Evolutionary conservation across 2,888 invertebrate genomes (phyloP).

Genomic region (Anthrax anthrax): DNA sequence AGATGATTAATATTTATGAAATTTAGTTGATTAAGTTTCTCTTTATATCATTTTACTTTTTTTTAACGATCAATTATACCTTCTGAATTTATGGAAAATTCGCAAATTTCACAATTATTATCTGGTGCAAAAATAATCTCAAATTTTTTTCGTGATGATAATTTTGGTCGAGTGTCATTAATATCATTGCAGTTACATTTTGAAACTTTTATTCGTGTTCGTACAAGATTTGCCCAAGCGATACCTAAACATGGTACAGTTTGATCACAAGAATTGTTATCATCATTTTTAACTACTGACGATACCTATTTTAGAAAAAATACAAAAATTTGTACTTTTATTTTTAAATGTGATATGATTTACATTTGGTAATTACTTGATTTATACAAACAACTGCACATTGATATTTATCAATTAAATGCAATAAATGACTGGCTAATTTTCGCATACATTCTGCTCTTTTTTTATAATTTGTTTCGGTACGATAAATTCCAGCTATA

Average conservation of each 20-base stretch:
- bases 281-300: constrained; percentile 18
- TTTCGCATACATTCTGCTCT: constrained; percentile 43
- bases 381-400: constrained; percentile 54
- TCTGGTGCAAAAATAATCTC: constrained; percentile 45
- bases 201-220: constrained; percentile 40
- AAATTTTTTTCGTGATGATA: constrained; percentile 30
- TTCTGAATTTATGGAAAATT: constrained; percentile 37
- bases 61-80: constrained; percentile 23
- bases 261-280: constrained; percentile 20
- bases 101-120: constrained; percentile 34
- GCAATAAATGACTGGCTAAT: constrained; percentile 41
- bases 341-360: constrained; percentile 1
- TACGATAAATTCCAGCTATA: constrained; percentile 54
- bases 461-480: constrained; percentile 33
- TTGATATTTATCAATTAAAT: constrained; percentile 38
- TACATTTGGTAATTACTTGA: constrained; percentile 52
- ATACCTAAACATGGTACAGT: constrained; percentile 46
- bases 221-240: constrained; percentile 50
- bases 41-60: background rate
- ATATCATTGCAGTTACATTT: constrained; percentile 21
- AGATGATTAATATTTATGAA: too few relatives aligned
- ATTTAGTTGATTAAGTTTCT: background rate
- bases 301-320: constrained; percentile 25
- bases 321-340: constrained; percentile 5
- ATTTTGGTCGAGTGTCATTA: constrained; percentile 15